Conservation (phyloP, 30 jellyfish, hydroid and myxozoan species). For the Chrysaora quinquecirrha region DNA sequence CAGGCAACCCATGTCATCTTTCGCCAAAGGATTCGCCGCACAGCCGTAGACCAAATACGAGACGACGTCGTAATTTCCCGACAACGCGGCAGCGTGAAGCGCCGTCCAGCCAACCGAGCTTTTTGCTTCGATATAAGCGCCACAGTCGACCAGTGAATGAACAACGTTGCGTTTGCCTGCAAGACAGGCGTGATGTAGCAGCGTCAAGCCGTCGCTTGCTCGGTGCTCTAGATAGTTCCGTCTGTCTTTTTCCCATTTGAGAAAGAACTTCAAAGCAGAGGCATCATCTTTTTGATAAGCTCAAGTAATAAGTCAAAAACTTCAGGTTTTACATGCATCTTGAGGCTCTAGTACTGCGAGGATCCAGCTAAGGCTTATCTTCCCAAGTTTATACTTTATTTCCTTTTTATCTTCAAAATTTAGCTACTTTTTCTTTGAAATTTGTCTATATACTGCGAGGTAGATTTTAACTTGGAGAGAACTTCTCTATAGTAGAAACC, state of each 20-base stretch:
- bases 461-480: too few relatives aligned
- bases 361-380: too few relatives aligned
- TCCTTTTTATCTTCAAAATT: too few relatives aligned
- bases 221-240: conserved; percentile 43
- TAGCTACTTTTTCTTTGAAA: too few relatives aligned
- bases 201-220: conserved; percentile 76
- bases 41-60: conserved; percentile 55
- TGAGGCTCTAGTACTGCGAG: background rate
- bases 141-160: conserved; percentile 53
- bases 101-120: conserved; percentile 94
- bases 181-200: conserved; percentile 79
- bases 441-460: too few relatives aligned
- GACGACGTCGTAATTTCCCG: conserved; percentile 67
- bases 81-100: conserved; percentile 77
- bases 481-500: too few relatives aligned
- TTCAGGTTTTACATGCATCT: conserved; percentile 18
- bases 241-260: conserved; percentile 55
- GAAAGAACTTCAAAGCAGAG: conserved; percentile 48
- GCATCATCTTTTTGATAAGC: conserved; percentile 60
- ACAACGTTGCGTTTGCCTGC: conserved; percentile 61
- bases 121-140: conserved; percentile 61
- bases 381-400: too few relatives aligned
- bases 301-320: conserved; percentile 46
- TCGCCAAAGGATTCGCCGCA: conserved; percentile 70
- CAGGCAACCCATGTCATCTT: conserved; percentile 85